Evolutionary conservation across 2,113 vertebrate genomes (phyloP), one percentile per base, ranked within the genome.

Genomic region (Strix aluco): DNA sequence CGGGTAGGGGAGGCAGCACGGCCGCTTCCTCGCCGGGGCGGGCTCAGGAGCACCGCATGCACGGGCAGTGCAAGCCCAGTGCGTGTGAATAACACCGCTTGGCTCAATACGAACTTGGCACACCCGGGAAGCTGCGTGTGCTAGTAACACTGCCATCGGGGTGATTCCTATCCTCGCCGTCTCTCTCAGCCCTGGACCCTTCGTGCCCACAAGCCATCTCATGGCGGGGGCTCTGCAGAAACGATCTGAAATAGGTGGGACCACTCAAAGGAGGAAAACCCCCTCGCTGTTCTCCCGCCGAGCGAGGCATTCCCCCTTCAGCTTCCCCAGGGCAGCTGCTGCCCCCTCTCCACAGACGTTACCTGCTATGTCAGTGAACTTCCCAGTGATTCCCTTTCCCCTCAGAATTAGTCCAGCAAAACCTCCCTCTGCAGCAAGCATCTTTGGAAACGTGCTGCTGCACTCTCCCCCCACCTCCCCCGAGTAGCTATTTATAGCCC

Each of bases 401-500:
- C 13, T 36, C 63, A 30, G 69, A 88, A 94, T 86, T 55, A 91
- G 93, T 67, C 46, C 57, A 34, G 73, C 36, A 47, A 96, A 91
- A 69, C 46, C 81, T 90, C 47, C 77, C 86, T 94, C 93, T 93
- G 94, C 95, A 94, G 91, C 94, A 92, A 83, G 77, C 81, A 74
- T 96, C 90, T 92, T 84, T 83, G 79, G 70, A 66, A 97, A 91
- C 72, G 90, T 96, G 93, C 88, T 96, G 75, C 90, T 96, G 89
- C 91, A 19, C 90, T 89, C 89, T 63, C 71, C 81, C 71, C 38
- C 34, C 52, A 59, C 81, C 51, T n/a, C 71, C 71, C 63, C n/a
- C 65, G 54, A 77, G 88, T 29, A 79, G 87, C 94, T 97, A 97
- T 97, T 97, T 96, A 96, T 98, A 97, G 88, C 80, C 88, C 85